Evolutionary conservation across 2,797 vertebrate species (phyloP), one percentile per base, ranked within the genome.

Genomic region (Heteromormyrus szaboi): DNA sequence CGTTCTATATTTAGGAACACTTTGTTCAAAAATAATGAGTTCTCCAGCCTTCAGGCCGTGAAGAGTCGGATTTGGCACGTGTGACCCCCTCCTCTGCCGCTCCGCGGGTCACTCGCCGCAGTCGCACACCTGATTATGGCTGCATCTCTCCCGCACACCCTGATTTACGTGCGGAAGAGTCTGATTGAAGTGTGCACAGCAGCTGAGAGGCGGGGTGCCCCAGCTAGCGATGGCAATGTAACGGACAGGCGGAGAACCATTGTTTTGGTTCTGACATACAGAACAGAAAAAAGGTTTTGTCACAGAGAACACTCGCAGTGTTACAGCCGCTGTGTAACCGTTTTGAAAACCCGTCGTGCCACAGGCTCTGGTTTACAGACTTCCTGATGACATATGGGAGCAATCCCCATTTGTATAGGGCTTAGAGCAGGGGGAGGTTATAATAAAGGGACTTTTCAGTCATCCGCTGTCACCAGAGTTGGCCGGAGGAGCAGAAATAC

Each of bases 311-410:
- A 50, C 17, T 83, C 41, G 79, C 44, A n/a, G 79, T 9, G 79
- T 83, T 48, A 83, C 37, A 4, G 3, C 8, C 44, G 11, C 25
- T 3, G 44, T 46, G n/a, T 12, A 4, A 83, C 44, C 2, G 6
- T 81, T 41, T 41, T 41, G 37, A 44, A 81, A 81, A 7, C 17
- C 5, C 2, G 5, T 17, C 1, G 17, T 83, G 37, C 37, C 14
- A n/a, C 37, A 83, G 44, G 79, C 14, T 22, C n/a, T 48, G 12
- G 46, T 83, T 83, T 50, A n/a, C 44, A 8, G 41, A 50, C 79
- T 83, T 48, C 79, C 79, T 83, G 79, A 83, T 83, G 79, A 83
- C 79, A 83, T 83, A 8, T 22, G 79, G 79, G 79, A 50, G 79
- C 19, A 83, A 83, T 83, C n/a, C 79, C 19, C 19, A 48, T 44